A percentile compares a stretch with the other conserved stretches of the same genome.
Conservation (phyloP, 2,797 vertebrate genomes). For the Rhadinocentrus ornatus region DNA sequence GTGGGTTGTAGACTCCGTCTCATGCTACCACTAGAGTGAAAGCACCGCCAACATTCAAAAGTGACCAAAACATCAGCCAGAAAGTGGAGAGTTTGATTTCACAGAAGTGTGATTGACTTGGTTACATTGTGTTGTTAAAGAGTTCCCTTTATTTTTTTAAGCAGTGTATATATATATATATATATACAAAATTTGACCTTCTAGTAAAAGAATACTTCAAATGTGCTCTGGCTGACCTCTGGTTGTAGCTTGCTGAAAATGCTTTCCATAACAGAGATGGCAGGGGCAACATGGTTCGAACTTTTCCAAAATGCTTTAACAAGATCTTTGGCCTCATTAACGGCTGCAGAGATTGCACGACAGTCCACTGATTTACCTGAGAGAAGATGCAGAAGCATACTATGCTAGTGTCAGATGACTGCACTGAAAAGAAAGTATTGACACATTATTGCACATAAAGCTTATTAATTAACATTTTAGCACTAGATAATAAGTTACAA, state of each 20-base stretch:
- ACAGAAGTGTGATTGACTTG: too few relatives aligned
- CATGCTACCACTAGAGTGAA: too few relatives aligned
- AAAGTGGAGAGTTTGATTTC: too few relatives aligned
- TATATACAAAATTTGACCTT: background rate
- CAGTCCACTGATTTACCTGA: constrained; percentile 60
- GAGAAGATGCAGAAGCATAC: constrained; percentile 9
- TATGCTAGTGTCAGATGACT: background rate
- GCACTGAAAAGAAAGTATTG: background rate
- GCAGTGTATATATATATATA: too few relatives aligned
- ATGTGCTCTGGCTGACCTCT: constrained; percentile 59
- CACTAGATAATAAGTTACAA: background rate
- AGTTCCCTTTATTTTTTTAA: too few relatives aligned
- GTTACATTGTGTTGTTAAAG: too few relatives aligned
- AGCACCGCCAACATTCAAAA: too few relatives aligned
- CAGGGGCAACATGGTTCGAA: constrained; percentile 53
- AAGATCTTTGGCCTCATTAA: constrained; percentile 68
- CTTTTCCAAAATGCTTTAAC: constrained; percentile 67
- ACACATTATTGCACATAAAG: background rate
- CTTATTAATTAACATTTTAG: background rate
- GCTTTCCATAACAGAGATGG: constrained; percentile 60
- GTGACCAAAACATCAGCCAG: too few relatives aligned
- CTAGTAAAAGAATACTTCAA: background rate
- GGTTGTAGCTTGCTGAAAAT: constrained; percentile 56
- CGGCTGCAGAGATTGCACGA: constrained; percentile 20
- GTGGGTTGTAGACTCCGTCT: too few relatives aligned